phyloP scores from a whole-genome alignment of 2,888 invertebrate species.

The Dorcus hopei region DNA sequence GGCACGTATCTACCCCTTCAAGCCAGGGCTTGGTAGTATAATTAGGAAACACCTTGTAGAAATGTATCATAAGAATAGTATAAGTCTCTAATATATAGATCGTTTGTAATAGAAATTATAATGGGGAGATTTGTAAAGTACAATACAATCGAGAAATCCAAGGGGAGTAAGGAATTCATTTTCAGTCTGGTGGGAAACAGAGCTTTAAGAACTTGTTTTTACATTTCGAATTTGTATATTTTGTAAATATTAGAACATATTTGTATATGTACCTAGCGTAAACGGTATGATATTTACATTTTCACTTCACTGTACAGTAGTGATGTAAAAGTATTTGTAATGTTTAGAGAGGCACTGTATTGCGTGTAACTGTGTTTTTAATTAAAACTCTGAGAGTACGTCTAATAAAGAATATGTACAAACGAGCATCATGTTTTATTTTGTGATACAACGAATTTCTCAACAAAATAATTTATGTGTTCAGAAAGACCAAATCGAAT shows the following conservation, averaged over 20 bases:
- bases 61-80: conserved; percentile 12
- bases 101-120: background rate
- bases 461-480: no score
- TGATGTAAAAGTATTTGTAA: conserved; percentile 19
- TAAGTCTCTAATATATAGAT: no score
- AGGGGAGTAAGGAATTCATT: no score
- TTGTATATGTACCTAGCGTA: conserved; percentile 23
- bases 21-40: conserved; percentile 83
- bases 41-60: conserved; percentile 15
- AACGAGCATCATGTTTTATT: conserved; percentile 8
- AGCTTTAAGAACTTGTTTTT: background rate
- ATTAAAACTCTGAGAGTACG: conserved; percentile 12
- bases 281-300: conserved; percentile 22
- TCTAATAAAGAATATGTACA: conserved; percentile 16
- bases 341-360: conserved; percentile 11
- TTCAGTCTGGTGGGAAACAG: no score
- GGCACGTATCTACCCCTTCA: conserved; percentile 81
- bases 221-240: background rate
- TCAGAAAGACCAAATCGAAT: no score
- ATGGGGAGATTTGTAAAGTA: background rate
- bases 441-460: no score
- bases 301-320: conserved; percentile 28
- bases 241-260: conserved; percentile 13
- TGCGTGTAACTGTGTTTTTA: conserved; percentile 18
- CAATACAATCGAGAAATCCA: background rate